phyloP scores from a whole-genome alignment of 2,113 vertebrate genomes.

The Buteo buteo region DNA sequence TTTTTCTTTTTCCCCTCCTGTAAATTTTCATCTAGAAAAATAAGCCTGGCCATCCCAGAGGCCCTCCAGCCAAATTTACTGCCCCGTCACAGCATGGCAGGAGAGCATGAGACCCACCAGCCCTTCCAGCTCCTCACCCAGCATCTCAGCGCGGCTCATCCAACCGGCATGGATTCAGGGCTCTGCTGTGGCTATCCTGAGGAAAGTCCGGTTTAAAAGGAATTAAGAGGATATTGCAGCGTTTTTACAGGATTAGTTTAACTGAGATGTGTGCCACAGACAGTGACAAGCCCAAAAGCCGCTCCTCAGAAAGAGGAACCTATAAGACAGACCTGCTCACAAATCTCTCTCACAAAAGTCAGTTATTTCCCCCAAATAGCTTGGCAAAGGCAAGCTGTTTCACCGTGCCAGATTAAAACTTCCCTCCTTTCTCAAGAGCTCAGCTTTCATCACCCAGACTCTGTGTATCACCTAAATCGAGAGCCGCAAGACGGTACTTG shows the following conservation, averaged over 20 bases:
- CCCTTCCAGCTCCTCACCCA: not conserved
- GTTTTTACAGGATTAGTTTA: not conserved
- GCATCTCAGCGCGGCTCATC: not conserved
- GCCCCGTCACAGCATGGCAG: rapidly evolving
- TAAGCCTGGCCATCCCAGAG: not conserved
- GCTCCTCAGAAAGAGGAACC: not conserved
- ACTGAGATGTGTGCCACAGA: not conserved
- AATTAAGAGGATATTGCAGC: not conserved
- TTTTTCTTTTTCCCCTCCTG: rapidly evolving
- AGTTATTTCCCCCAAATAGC: not conserved
- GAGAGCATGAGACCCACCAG: not conserved
- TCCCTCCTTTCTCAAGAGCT: not conserved
- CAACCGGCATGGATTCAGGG: not conserved
- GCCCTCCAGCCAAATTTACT: not conserved
- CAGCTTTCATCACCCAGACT: not conserved
- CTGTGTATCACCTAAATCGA: rapidly evolving
- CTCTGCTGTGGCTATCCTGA: not conserved
- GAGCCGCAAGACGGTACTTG: not conserved
- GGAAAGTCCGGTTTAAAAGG: not conserved
- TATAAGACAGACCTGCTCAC: not conserved
- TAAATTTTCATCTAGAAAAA: not conserved
- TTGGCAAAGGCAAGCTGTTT: not conserved
- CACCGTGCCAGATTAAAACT: not conserved
- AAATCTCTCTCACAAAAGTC: not conserved
- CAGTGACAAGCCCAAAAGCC: not conserved